Conservation (phyloP, 1,140 invertebrate species). For the Drosophila ironensis region DNA sequence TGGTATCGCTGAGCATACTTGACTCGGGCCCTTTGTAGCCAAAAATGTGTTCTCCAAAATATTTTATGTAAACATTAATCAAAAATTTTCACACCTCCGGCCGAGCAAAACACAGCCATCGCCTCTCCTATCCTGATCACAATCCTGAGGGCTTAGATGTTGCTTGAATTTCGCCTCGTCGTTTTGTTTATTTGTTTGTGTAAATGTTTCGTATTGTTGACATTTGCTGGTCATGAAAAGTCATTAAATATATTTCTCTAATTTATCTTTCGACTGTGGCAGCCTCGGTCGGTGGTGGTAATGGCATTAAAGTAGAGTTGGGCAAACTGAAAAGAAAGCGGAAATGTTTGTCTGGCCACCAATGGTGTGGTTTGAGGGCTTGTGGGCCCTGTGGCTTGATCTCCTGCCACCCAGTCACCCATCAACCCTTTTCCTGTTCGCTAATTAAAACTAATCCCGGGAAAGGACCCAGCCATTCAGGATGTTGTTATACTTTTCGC, state of each 20-base stretch:
- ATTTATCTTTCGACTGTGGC: constrained; percentile 71
- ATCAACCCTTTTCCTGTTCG: constrained; percentile 47
- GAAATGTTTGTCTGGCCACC: constrained; percentile 45
- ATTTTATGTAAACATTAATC: constrained; percentile 70
- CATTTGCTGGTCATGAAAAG: constrained; percentile 79
- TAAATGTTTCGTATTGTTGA: constrained; percentile 75
- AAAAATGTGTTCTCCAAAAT: constrained; percentile 20
- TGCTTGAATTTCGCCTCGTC: constrained; percentile 30
- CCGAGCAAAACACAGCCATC: constrained; percentile 5
- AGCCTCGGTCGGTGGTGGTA: constrained; percentile 54
- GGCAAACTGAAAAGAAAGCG: constrained; percentile 40
- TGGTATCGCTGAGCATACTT: no score
- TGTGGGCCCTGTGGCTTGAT: constrained; percentile 12
- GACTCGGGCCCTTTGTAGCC: neutral
- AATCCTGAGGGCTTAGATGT: constrained; percentile 53
- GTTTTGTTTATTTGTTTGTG: constrained; percentile 32
- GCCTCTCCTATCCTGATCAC: constrained; percentile 31
- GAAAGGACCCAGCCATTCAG: constrained; percentile 23
- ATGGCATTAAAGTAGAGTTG: constrained; percentile 62
- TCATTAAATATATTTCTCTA: constrained; percentile 81
- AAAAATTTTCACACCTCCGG: constrained; percentile 73
- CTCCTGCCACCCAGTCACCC: constrained; percentile 4
- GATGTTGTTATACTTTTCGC: constrained; percentile 65
- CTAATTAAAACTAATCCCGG: constrained; percentile 77
- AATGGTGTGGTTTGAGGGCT: constrained; percentile 2